These are phyloP conservation scores for Drosophila eohydei DNA, from an alignment of 2,888 invertebrate species.

Conservation along the genomic window DNA sequence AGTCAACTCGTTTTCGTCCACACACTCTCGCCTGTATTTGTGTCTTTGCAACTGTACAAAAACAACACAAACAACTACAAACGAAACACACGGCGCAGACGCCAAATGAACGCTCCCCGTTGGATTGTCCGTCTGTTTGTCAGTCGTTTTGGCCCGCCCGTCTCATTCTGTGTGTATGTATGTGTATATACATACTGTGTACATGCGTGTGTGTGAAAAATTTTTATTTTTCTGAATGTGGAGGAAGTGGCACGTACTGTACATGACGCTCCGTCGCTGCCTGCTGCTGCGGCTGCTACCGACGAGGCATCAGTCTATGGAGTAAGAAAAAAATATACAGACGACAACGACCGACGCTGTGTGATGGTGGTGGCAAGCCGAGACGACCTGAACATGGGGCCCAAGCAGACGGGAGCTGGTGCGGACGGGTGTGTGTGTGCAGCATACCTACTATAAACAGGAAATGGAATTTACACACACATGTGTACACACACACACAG, in stretches of 20 bases:
- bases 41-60: slow-evolving; percentile 78
- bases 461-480: slow-evolving; percentile 76
- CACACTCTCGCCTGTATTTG: slow-evolving; percentile 36
- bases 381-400: slow-evolving; percentile 41
- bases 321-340: slow-evolving; percentile 55
- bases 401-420: slow-evolving; percentile 7
- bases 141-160: slow-evolving; percentile 46
- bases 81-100: slow-evolving; percentile 67
- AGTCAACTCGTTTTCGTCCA: slow-evolving; percentile 61
- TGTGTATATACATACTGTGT: slow-evolving; percentile 19
- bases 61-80: slow-evolving; percentile 54
- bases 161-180: slow-evolving; percentile 29
- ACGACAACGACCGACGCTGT: slow-evolving; percentile 53
- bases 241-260: slow-evolving; percentile 80
- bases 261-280: slow-evolving; percentile 64
- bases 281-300: slow-evolving; percentile 56
- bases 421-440: slow-evolving; percentile 33
- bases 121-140: slow-evolving; percentile 41
- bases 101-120: slow-evolving; percentile 62
- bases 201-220: slow-evolving; percentile 52
- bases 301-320: slow-evolving; percentile 55
- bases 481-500: slow-evolving; percentile 25
- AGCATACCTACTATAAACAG: slow-evolving; percentile 76
- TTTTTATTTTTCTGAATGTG: slow-evolving; percentile 80
- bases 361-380: slow-evolving; percentile 51